phyloP scores from a whole-genome alignment of 2,888 invertebrate genomes.

The Pandemis heparana region DNA sequence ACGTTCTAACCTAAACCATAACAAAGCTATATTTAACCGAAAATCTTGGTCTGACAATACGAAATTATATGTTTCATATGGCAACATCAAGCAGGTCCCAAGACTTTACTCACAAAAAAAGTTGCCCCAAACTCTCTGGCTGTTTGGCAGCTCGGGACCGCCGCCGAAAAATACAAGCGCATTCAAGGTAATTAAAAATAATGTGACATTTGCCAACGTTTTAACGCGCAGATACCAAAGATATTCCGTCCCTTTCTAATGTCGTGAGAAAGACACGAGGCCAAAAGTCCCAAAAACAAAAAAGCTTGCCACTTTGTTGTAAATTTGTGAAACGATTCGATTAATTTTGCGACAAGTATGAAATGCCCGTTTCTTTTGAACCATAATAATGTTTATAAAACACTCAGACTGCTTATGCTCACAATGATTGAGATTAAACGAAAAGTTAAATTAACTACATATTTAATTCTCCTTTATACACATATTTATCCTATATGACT shows the following conservation, averaged over 20 bases:
- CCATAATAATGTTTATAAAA: background rate
- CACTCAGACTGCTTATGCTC: background rate
- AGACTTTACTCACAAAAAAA: background rate
- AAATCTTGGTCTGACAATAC: background rate
- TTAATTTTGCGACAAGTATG: background rate
- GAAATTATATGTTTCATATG: background rate
- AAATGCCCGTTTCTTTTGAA: background rate
- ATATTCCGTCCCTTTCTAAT: no score
- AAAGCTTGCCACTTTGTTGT: background rate
- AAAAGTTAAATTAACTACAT: constrained; percentile 15
- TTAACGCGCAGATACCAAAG: no score
- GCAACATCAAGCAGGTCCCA: background rate
- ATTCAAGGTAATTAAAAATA: no score
- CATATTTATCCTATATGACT: constrained; percentile 32
- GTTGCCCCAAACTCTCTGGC: background rate
- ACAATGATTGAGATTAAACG: constrained; percentile 35
- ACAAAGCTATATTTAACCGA: no score
- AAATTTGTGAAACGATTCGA: no score
- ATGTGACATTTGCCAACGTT: no score
- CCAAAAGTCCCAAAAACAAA: background rate
- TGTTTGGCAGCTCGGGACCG: no score
- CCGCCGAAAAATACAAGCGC: background rate
- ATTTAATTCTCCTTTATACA: constrained; percentile 36
- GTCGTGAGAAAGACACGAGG: no score
- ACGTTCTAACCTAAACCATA: no score